Evolutionary conservation across 2,113 vertebrate genomes (phyloP).

Genomic region (Periophthalmus modestus): DNA sequence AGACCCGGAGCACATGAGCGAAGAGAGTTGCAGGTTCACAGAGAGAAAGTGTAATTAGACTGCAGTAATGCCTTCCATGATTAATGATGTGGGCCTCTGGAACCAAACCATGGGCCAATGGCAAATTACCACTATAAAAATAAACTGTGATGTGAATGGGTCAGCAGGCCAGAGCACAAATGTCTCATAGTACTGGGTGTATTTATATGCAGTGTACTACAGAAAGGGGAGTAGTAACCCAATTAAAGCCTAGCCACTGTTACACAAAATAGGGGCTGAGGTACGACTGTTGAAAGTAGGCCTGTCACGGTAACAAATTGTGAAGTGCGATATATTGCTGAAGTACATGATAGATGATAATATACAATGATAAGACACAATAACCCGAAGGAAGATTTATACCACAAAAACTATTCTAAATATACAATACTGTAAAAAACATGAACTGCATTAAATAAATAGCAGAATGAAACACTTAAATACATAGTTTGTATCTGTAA

Average conservation of each 20-base stretch:
- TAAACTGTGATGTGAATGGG: slow-evolving; percentile 71
- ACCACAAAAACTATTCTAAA: too few relatives aligned
- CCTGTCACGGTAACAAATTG: too few relatives aligned
- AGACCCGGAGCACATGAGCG: slow-evolving; percentile 23
- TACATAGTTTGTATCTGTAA: too few relatives aligned
- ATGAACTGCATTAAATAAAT: too few relatives aligned
- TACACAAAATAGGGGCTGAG: not conserved
- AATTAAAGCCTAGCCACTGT: slow-evolving; percentile 60
- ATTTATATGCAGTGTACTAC: slow-evolving; percentile 62
- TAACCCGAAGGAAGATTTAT: too few relatives aligned
- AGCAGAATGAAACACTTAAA: too few relatives aligned
- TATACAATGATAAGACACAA: too few relatives aligned
- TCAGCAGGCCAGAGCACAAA: slow-evolving; percentile 67
- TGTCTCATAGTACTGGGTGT: slow-evolving; percentile 55
- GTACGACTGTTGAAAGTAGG: too few relatives aligned
- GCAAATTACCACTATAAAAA: slow-evolving; percentile 77
- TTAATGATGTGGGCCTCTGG: slow-evolving; percentile 73
- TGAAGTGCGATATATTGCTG: too few relatives aligned
- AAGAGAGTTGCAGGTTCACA: slow-evolving; percentile 57
- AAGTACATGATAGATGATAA: too few relatives aligned
- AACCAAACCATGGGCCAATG: slow-evolving; percentile 68
- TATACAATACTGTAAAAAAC: too few relatives aligned
- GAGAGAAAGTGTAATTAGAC: slow-evolving; percentile 72
- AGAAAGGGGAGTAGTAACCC: slow-evolving; percentile 65
- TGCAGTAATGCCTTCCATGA: slow-evolving; percentile 68